Percentiles rank a stretch among this genome's conserved stretches.
Conservation (phyloP, 2,797 vertebrate genomes). For the Gila robusta region DNA sequence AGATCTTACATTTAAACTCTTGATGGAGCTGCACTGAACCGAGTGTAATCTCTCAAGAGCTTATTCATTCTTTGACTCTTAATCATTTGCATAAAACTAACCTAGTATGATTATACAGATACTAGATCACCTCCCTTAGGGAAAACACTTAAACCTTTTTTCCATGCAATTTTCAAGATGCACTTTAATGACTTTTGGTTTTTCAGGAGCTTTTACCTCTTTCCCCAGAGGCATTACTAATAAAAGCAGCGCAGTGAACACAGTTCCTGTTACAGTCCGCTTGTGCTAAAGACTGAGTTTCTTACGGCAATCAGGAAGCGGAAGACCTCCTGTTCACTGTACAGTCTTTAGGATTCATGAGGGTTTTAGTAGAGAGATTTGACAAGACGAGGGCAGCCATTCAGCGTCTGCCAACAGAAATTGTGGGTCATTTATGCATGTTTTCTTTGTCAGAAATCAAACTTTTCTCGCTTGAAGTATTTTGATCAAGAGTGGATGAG, state of each 20-base stretch:
- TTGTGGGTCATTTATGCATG: not conserved
- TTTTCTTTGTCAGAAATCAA: not conserved
- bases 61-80: not conserved
- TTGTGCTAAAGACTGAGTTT: not conserved
- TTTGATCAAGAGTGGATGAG: not conserved
- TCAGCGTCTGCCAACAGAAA: not conserved
- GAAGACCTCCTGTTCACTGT: not conserved
- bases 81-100: not conserved
- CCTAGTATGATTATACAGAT: slow-evolving; percentile 12
- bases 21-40: not conserved
- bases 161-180: not conserved
- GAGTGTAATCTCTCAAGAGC: not conserved
- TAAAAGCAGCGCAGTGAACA: not conserved
- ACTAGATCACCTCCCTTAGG: not conserved
- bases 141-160: not conserved
- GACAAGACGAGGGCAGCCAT: not conserved
- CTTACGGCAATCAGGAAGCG: not conserved
- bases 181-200: not conserved
- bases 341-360: not conserved
- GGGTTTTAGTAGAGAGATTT: not conserved
- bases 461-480: not conserved
- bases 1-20: not conserved
- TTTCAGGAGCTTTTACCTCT: not conserved
- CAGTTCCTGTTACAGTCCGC: not conserved
- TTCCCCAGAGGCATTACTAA: not conserved